A percentile compares a stretch with the other conserved stretches of the same genome.
Conservation (phyloP, 2,113 vertebrate species). For the Apteryx mantelli region DNA sequence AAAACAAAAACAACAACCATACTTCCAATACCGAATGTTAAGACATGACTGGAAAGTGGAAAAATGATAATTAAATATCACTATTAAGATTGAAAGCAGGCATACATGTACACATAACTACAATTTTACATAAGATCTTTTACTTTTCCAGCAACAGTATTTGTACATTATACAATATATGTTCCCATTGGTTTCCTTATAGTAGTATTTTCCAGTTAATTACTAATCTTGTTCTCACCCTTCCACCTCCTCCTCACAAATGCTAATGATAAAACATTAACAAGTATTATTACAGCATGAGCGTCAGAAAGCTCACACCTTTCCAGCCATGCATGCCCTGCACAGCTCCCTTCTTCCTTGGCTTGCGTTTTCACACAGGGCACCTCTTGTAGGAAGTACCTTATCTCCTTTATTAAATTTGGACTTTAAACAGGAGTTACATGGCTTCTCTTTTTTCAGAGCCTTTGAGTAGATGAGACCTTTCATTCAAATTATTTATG, state of each 20-base stretch:
- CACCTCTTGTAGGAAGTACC: not conserved
- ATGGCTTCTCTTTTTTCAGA: not conserved
- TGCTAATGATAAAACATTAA: not conserved
- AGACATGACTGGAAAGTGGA: not conserved
- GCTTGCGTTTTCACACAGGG: not conserved
- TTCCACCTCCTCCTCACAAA: not conserved
- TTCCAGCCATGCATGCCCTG: not conserved
- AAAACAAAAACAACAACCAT: not conserved
- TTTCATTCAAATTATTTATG: not conserved
- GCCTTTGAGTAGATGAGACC: not conserved
- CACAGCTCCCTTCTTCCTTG: not conserved
- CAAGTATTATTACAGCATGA: not conserved
- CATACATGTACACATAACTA: not conserved
- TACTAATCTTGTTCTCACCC: not conserved
- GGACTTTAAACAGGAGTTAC: not conserved
- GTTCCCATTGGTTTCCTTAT: not conserved
- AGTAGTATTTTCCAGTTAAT: not conserved
- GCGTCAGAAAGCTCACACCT: not conserved
- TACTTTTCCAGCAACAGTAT: not conserved
- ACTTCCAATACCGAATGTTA: not conserved
- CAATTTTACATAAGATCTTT: not conserved
- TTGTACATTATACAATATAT: not conserved
- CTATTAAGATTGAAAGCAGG: not conserved
- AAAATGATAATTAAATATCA: not conserved
- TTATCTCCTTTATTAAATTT: not conserved